Percentiles rank a stretch among this genome's conserved stretches.
These are phyloP conservation scores for Bucorvus abyssinicus DNA, from an alignment of 2,797 vertebrate genomes.

Conservation along the genomic window DNA sequence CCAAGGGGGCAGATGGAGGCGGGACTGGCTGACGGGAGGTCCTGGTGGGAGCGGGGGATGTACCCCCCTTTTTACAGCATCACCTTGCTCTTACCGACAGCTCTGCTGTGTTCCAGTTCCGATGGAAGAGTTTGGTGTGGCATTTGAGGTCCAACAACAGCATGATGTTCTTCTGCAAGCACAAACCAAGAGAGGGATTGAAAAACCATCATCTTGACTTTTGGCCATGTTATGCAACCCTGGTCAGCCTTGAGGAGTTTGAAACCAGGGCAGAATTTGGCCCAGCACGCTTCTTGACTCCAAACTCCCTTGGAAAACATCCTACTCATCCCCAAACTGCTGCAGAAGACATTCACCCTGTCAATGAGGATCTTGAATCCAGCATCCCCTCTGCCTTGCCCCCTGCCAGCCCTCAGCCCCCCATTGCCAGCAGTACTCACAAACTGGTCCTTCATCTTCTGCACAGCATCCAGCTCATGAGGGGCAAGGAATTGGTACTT, in stretches of 20 bases:
- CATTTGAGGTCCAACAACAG: not conserved
- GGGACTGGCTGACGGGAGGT: not conserved
- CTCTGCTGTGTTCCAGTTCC: not conserved
- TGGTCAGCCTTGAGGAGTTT: rapidly evolving
- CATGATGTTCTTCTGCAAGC: not conserved
- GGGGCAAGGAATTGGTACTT: not conserved
- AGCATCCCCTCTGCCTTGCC: not conserved
- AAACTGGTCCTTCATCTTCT: not conserved
- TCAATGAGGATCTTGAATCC: not conserved
- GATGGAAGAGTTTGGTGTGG: constrained; percentile 3
- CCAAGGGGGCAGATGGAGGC: rapidly evolving
- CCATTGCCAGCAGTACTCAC: not conserved
- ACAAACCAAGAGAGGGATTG: not conserved
- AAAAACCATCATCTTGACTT: not conserved
- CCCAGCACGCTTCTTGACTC: not conserved
- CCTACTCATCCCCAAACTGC: not conserved
- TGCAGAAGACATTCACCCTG: not conserved
- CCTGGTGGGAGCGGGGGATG: not conserved
- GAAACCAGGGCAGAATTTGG: rapidly evolving
- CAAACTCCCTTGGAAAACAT: not conserved
- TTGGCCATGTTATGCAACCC: not conserved
- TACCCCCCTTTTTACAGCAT: not conserved
- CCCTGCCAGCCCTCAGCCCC: not conserved
- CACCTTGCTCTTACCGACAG: not conserved
- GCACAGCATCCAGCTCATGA: not conserved